A percentile compares a stretch with the other conserved stretches of the same genome.
Evolutionary conservation across 2,797 vertebrate genomes (phyloP).

Genomic region (Vultur gryphus): DNA sequence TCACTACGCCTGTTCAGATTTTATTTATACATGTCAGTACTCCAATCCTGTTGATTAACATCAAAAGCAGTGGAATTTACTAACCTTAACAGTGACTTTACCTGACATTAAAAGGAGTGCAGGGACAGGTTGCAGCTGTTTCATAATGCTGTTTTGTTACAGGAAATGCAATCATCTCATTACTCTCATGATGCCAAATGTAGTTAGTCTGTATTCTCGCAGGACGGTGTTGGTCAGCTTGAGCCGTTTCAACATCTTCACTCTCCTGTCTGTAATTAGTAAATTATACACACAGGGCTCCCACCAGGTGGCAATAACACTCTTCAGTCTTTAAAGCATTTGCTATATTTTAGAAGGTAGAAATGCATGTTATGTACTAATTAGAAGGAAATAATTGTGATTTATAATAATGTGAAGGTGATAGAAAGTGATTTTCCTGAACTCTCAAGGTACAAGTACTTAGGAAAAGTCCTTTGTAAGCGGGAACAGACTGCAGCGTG

Average conservation of each 20-base stretch:
- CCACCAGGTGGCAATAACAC: conserved; percentile 42
- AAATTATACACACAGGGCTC: background rate
- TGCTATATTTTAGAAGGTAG: background rate
- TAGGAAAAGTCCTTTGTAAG: background rate
- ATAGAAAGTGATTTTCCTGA: background rate
- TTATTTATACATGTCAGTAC: background rate
- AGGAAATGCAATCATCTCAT: background rate
- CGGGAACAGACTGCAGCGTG: background rate
- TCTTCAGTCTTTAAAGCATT: background rate
- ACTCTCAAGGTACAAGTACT: background rate
- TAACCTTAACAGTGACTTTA: background rate
- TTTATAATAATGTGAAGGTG: background rate
- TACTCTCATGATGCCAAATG: background rate
- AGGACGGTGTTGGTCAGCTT: background rate
- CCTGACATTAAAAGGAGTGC: background rate
- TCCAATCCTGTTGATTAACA: background rate
- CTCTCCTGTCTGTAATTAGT: background rate
- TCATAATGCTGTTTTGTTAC: background rate
- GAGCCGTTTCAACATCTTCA: background rate
- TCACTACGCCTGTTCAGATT: background rate
- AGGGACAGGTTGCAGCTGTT: background rate
- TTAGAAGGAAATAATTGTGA: fast-evolving
- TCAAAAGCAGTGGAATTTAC: background rate
- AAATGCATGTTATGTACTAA: background rate
- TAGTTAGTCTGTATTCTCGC: background rate